Percentiles rank a stretch among this genome's conserved stretches.
Conservation (phyloP, 2,113 vertebrate species). For the Reinhardtius hippoglossoides region DNA sequence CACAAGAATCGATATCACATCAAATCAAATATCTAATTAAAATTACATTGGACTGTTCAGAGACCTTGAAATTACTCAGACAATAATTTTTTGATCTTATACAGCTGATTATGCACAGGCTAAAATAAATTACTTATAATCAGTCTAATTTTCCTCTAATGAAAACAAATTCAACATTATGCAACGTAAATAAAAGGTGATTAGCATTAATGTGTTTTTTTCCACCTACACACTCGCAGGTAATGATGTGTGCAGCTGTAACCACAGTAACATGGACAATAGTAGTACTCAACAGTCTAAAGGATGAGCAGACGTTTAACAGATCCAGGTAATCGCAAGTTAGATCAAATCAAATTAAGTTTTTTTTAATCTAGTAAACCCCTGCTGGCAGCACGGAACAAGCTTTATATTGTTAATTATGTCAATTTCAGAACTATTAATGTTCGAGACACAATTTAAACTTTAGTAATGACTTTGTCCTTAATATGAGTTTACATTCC, state of each 20-base stretch:
- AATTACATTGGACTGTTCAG: neutral
- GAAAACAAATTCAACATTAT: conserved; percentile 2
- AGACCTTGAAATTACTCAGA: neutral
- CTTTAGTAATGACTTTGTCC: neutral
- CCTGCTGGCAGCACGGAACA: neutral
- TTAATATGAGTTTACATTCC: conserved; percentile 1
- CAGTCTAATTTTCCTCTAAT: neutral
- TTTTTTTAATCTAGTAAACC: neutral
- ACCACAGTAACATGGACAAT: neutral
- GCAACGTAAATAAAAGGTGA: neutral
- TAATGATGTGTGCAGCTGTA: neutral
- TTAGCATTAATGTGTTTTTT: neutral
- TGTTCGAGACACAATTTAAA: neutral
- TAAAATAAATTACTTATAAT: neutral
- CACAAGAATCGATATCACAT: too few species aligned
- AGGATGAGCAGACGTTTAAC: neutral
- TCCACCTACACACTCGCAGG: neutral
- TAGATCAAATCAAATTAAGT: neutral
- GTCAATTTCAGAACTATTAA: neutral
- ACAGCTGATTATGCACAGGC: neutral
- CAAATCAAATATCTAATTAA: neutral
- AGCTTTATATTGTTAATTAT: neutral
- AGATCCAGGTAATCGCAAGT: neutral
- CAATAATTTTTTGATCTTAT: conserved; percentile 5
- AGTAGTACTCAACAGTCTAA: neutral